These are phyloP conservation scores for Pangasius sanitwongsei DNA, from an alignment of 2,797 vertebrate genomes.

Conservation along the genomic window DNA sequence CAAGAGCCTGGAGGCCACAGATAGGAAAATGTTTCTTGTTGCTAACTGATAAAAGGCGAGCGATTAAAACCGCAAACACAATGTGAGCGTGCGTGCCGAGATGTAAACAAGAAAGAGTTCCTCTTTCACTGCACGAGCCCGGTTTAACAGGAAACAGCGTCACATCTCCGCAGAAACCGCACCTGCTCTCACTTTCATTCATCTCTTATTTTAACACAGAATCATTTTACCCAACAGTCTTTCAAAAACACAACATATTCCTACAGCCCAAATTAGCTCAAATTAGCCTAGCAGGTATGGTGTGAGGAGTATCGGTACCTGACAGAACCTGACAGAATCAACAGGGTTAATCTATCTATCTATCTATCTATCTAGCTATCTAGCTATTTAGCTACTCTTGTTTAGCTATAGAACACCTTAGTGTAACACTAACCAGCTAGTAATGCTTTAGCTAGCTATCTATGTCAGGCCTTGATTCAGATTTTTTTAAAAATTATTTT, in stretches of 20 bases:
- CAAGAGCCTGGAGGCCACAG: conserved; percentile 2
- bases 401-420: too few species aligned
- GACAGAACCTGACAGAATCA: neutral
- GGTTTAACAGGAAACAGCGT: conserved; percentile 51
- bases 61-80: conserved; percentile 2
- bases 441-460: too few species aligned
- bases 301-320: neutral
- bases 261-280: neutral
- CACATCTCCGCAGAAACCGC: conserved; percentile 55
- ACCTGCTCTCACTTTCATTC: conserved; percentile 52
- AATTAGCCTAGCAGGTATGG: neutral
- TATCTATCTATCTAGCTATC: neutral
- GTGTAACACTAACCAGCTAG: too few species aligned
- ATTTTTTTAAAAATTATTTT: too few species aligned
- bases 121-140: conserved; percentile 41
- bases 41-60: conserved; percentile 7
- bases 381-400: too few species aligned
- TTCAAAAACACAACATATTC: neutral
- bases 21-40: conserved; percentile 17
- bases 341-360: neutral
- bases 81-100: neutral
- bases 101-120: conserved; percentile 46
- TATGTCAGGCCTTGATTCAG: too few species aligned
- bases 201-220: conserved; percentile 1
- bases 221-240: neutral